Percentiles rank a stretch among this genome's conserved stretches.
Conservation (phyloP, 2,888 invertebrate genomes). For the Monoplex corrugatus region DNA sequence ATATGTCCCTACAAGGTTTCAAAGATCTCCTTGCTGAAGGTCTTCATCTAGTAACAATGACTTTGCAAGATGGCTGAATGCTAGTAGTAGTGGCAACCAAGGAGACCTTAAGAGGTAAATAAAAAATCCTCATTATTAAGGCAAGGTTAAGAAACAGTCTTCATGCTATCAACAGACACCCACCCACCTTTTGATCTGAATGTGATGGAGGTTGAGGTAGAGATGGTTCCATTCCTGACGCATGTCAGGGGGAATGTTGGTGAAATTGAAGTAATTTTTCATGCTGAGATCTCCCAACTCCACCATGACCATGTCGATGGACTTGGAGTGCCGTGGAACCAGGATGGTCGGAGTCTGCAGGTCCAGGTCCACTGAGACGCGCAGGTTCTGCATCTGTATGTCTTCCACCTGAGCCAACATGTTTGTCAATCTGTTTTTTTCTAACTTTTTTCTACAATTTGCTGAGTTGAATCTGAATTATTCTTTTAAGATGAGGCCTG, state of each 20-base stretch:
- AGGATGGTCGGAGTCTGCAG: conserved; percentile 89
- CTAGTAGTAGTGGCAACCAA: too few relatives aligned
- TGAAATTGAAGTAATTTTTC: conserved; percentile 90
- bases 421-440: too few relatives aligned
- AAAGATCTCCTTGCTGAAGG: too few relatives aligned
- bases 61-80: too few relatives aligned
- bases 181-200: conserved; percentile 84
- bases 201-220: conserved; percentile 84
- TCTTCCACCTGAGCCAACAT: conserved; percentile 68
- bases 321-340: conserved; percentile 90
- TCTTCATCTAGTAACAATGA: too few relatives aligned
- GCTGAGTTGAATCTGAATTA: too few relatives aligned
- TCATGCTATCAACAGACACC: not conserved
- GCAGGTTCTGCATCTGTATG: conserved; percentile 73
- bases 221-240: conserved; percentile 79
- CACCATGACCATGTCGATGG: conserved; percentile 89
- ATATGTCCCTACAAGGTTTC: too few relatives aligned
- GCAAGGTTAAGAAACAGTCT: not conserved
- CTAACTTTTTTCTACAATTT: too few relatives aligned
- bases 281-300: conserved; percentile 89
- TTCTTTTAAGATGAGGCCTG: too few relatives aligned
- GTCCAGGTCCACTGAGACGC: conserved; percentile 86
- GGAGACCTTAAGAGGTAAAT: too few relatives aligned
- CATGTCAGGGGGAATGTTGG: conserved; percentile 63
- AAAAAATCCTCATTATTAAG: not conserved